Conservation (phyloP, 2,113 vertebrate genomes). For the Myrmophylax atrothorax region DNA sequence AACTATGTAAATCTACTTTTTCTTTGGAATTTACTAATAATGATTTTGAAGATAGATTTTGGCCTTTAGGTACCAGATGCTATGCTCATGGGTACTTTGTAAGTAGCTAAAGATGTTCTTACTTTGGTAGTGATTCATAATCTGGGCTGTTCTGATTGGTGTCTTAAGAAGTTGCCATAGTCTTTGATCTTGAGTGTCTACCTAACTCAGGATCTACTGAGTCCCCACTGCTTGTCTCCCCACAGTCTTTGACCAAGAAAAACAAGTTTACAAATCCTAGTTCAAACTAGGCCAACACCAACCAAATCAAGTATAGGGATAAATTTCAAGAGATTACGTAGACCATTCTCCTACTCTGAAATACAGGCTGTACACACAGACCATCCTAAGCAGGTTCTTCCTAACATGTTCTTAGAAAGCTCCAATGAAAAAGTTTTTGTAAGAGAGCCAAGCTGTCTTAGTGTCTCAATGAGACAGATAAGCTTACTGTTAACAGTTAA, state of each 20-base stretch:
- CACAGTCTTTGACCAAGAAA: not conserved
- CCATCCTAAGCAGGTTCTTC: not conserved
- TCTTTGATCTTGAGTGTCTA: not conserved
- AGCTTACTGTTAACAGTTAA: not conserved
- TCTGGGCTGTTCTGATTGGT: not conserved
- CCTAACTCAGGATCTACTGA: not conserved
- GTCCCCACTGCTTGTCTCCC: not conserved
- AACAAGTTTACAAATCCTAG: not conserved
- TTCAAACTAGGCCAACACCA: not conserved
- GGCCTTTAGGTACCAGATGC: not conserved
- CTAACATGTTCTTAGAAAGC: not conserved
- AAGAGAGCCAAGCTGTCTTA: not conserved
- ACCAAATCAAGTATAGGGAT: not conserved
- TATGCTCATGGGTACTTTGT: not conserved
- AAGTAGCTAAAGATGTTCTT: not conserved
- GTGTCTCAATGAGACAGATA: not conserved
- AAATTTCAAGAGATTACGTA: not conserved
- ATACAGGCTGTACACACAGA: not conserved
- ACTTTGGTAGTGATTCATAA: not conserved
- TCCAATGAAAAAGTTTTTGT: not conserved
- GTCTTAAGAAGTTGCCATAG: not conserved
- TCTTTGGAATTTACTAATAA: slow-evolving; percentile 43
- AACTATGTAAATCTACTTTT: not conserved
- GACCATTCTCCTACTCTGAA: not conserved
- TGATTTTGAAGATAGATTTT: slow-evolving; percentile 19